These are phyloP conservation scores for Apodemia mormo DNA, from an alignment of 2,888 invertebrate species.

Conservation along the genomic window DNA sequence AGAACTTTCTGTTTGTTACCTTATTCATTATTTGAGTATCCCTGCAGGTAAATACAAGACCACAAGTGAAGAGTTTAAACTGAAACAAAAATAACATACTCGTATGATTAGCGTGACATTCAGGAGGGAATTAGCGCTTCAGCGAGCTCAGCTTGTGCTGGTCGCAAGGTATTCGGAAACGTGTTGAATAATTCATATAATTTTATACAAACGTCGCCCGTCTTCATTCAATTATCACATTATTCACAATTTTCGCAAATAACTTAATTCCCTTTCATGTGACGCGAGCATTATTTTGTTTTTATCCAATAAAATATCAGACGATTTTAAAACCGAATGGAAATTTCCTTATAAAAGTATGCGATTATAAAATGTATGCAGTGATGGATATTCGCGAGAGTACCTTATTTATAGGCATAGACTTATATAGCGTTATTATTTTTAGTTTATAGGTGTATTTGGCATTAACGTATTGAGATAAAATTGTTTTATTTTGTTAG, in stretches of 20 bases:
- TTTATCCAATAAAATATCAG: slow-evolving; percentile 4
- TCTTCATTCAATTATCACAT: slow-evolving; percentile 64
- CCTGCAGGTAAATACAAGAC: neutral
- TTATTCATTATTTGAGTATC: too few relatives aligned
- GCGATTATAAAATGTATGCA: neutral
- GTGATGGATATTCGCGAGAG: neutral
- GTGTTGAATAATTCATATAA: slow-evolving; percentile 63
- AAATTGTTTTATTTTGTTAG: too few relatives aligned
- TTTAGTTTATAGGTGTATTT: too few relatives aligned
- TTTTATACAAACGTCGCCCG: slow-evolving; percentile 50
- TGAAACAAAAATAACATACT: neutral
- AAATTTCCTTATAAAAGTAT: slow-evolving; percentile 15
- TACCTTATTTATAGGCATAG: too few relatives aligned
- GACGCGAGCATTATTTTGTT: slow-evolving; percentile 7
- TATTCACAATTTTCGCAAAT: slow-evolving; percentile 66
- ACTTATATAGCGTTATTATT: too few relatives aligned
- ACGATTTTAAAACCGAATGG: neutral
- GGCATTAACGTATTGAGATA: neutral
- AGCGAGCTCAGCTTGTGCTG: slow-evolving; percentile 28
- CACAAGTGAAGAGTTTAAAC: neutral
- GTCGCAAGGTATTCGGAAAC: slow-evolving; percentile 27
- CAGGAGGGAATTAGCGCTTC: neutral
- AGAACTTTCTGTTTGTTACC: too few relatives aligned
- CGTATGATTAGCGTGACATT: neutral
- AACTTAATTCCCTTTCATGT: slow-evolving; percentile 47